phyloP scores from a whole-genome alignment of 2,113 vertebrate species.

The Sinosuthora webbiana region DNA sequence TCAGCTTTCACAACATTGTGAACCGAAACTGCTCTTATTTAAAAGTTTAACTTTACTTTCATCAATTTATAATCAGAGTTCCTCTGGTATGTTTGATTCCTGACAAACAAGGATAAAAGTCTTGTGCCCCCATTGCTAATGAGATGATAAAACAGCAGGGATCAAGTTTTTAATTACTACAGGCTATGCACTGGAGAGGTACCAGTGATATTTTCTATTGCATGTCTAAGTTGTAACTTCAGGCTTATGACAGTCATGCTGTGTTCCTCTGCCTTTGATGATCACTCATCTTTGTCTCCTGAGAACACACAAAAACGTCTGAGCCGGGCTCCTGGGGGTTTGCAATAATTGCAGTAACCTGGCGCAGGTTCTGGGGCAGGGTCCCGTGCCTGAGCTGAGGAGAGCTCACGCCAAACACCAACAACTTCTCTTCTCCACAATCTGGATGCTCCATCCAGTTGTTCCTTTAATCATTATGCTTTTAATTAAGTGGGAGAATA shows the following conservation, averaged over 20 bases:
- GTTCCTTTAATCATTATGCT: not conserved
- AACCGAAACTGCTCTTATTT: conserved; percentile 76
- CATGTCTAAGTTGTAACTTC: conserved; percentile 96
- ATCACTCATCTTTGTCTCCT: conserved; percentile 85
- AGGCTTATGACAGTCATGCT: conserved; percentile 93
- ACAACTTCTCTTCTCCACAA: not conserved
- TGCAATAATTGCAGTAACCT: conserved; percentile 76
- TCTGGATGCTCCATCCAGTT: not conserved
- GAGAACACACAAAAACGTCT: conserved; percentile 86
- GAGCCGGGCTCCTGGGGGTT: conserved; percentile 74
- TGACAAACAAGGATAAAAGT: conserved; percentile 93
- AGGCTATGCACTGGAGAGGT: conserved; percentile 85
- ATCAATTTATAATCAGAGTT: conserved; percentile 85
- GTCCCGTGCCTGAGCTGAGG: not conserved
- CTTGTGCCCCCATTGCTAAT: conserved; percentile 89
- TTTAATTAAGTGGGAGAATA: conserved; percentile 35
- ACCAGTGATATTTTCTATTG: conserved; percentile 83
- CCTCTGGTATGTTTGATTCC: conserved; percentile 85
- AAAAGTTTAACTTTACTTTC: conserved; percentile 85
- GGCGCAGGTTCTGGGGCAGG: conserved; percentile 65
- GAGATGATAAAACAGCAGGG: conserved; percentile 92
- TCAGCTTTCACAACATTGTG: conserved; percentile 76
- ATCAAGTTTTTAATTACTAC: conserved; percentile 98
- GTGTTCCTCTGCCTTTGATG: conserved; percentile 93
- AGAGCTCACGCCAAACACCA: not conserved